phyloP scores from a whole-genome alignment of 2,797 vertebrate genomes.

The Tenualosa ilisha region DNA sequence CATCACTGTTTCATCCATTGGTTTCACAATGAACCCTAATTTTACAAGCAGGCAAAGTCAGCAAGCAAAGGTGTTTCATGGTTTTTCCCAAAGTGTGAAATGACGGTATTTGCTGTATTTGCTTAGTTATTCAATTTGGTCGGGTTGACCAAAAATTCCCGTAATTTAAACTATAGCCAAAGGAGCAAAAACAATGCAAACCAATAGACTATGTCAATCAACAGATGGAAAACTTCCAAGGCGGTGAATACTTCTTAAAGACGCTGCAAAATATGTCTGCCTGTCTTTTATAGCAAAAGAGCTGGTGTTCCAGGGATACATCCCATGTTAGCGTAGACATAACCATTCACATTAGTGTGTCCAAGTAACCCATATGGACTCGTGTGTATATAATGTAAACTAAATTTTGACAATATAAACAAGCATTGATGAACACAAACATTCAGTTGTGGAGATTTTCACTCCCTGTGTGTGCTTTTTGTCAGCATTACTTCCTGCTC shows the following conservation, averaged over 20 bases:
- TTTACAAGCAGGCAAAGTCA: no score
- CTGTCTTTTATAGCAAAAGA: constrained; percentile 35
- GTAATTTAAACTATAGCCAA: neutral
- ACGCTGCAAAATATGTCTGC: neutral
- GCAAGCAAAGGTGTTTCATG: no score
- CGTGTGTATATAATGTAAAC: constrained; percentile 33
- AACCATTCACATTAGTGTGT: neutral
- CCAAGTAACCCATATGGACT: neutral
- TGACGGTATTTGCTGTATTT: no score
- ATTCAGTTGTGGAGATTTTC: constrained; percentile 14
- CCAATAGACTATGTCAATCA: neutral
- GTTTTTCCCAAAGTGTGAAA: no score
- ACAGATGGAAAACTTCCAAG: neutral
- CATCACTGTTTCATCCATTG: no score
- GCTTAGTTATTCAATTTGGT: neutral
- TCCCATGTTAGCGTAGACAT: constrained; percentile 36
- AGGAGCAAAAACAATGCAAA: neutral
- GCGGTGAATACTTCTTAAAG: neutral
- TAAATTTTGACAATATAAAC: constrained; percentile 28
- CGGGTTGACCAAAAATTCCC: no score
- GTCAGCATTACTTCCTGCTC: neutral
- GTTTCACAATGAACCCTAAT: neutral
- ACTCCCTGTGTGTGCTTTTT: neutral
- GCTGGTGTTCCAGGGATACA: constrained; percentile 50
- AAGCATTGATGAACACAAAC: constrained; percentile 23